Evolutionary conservation across 2,888 invertebrate species (phyloP).

Genomic region (Epirrita christyi): DNA sequence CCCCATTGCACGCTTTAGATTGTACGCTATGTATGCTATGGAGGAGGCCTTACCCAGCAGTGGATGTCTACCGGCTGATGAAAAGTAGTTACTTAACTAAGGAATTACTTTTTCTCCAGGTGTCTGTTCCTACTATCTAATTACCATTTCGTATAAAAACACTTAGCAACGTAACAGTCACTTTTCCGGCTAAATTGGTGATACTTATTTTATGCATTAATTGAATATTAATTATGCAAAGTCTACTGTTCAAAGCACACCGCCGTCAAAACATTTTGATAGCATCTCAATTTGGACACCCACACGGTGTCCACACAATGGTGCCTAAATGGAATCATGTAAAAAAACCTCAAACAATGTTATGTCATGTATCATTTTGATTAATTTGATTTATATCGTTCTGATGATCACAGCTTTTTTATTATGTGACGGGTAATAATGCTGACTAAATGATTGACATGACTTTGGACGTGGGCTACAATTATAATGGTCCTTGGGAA

Average conservation of each 20-base stretch:
- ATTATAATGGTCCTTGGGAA: neutral
- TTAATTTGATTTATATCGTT: slow-evolving; percentile 64
- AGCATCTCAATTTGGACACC: slow-evolving; percentile 72
- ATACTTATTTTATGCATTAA: neutral
- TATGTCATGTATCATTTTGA: slow-evolving; percentile 79
- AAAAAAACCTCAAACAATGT: slow-evolving; percentile 69
- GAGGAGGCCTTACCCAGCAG: too few species aligned
- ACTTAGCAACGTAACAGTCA: neutral
- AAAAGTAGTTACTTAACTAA: too few species aligned
- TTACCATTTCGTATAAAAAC: too few species aligned
- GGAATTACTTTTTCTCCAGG: too few species aligned
- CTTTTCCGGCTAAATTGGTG: neutral
- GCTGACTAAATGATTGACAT: slow-evolving; percentile 28
- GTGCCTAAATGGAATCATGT: slow-evolving; percentile 23
- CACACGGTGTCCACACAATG: slow-evolving; percentile 47
- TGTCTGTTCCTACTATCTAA: too few species aligned
- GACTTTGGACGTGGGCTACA: slow-evolving; percentile 11
- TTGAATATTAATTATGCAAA: slow-evolving; percentile 18
- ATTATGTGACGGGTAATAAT: slow-evolving; percentile 6
- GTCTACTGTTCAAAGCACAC: slow-evolving; percentile 60
- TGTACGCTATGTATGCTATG: too few species aligned
- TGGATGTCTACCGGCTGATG: too few species aligned
- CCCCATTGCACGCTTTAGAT: too few species aligned
- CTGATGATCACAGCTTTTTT: slow-evolving; percentile 45
- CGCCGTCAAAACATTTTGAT: slow-evolving; percentile 62